Conservation (phyloP, 2,888 invertebrate species). For the Troglohyphantes excavatus region DNA sequence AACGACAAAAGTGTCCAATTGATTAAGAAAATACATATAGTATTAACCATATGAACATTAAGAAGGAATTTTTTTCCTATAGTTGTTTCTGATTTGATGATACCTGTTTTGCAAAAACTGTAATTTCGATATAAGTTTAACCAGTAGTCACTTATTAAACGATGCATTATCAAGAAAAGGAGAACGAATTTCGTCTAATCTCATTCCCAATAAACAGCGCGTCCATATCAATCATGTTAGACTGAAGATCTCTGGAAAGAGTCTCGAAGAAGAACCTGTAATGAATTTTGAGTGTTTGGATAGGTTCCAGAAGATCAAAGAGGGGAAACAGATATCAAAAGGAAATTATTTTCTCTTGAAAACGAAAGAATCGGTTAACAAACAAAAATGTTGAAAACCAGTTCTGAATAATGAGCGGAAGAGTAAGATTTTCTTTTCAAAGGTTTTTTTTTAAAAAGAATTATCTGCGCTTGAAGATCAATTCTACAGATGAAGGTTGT, state of each 20-base stretch:
- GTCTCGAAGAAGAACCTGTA: constrained; percentile 49
- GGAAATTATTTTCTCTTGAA: constrained; percentile 35
- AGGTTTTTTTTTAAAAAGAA: constrained; percentile 71
- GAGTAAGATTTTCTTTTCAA: constrained; percentile 68
- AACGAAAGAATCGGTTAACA: constrained; percentile 44
- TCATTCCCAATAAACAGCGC: constrained; percentile 45
- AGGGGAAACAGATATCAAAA: constrained; percentile 5
- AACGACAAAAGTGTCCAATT: too few relatives aligned
- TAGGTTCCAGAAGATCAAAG: constrained; percentile 61
- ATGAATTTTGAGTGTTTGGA: constrained; percentile 75
- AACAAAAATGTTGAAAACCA: constrained; percentile 68
- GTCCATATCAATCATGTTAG: constrained; percentile 56
- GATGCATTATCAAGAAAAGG: neutral
- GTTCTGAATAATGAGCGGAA: constrained; percentile 73
- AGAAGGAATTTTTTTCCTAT: too few relatives aligned
- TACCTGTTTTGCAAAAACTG: too few relatives aligned
- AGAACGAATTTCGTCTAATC: neutral
- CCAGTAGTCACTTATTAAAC: neutral
- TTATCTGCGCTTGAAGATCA: constrained; percentile 76
- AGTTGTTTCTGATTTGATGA: too few relatives aligned
- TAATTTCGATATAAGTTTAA: too few relatives aligned
- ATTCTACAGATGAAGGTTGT: constrained; percentile 77
- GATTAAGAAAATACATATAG: too few relatives aligned
- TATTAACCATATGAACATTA: too few relatives aligned
- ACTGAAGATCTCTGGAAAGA: constrained; percentile 60